Percentiles rank a stretch among this genome's conserved stretches.
These are phyloP conservation scores for Hyla sarda DNA, from an alignment of 2,113 vertebrate genomes.

Conservation along the genomic window DNA sequence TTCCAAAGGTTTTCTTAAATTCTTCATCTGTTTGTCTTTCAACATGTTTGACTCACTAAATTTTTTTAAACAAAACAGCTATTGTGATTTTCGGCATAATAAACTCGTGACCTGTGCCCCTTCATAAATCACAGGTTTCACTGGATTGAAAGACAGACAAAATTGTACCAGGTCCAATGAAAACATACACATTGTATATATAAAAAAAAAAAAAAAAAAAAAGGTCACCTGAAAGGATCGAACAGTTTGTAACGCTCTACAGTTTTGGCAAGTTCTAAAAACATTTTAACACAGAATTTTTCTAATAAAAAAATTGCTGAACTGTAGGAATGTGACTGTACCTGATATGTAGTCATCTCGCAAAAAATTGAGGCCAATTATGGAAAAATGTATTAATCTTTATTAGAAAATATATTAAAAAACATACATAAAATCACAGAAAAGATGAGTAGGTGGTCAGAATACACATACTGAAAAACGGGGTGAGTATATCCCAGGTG, in stretches of 20 bases:
- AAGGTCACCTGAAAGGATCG: constrained; percentile 11
- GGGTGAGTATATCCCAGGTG: too few species aligned
- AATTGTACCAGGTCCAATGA: constrained; percentile 58
- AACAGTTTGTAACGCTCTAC: background rate
- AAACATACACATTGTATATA: constrained; percentile 58
- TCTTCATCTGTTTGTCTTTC: constrained; percentile 69
- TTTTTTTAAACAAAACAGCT: constrained; percentile 65
- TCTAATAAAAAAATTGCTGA: background rate
- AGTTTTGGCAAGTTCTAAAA: background rate
- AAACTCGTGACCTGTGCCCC: constrained; percentile 63
- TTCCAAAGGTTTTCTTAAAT: constrained; percentile 66
- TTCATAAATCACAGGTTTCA: constrained; percentile 67
- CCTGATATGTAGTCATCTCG: too few species aligned
- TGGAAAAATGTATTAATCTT: too few species aligned
- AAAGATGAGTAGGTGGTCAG: too few species aligned
- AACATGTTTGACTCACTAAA: constrained; percentile 67
- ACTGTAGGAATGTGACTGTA: background rate
- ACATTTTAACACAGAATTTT: background rate
- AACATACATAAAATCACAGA: too few species aligned
- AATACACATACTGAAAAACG: too few species aligned
- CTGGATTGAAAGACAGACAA: constrained; percentile 61
- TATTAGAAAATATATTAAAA: too few species aligned
- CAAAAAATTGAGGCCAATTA: too few species aligned
- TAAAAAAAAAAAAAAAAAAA: constrained; percentile 7
- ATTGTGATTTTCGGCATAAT: constrained; percentile 69